Evolutionary conservation across 2,888 invertebrate genomes (phyloP).

Genomic region (Brachylomia viminalis): DNA sequence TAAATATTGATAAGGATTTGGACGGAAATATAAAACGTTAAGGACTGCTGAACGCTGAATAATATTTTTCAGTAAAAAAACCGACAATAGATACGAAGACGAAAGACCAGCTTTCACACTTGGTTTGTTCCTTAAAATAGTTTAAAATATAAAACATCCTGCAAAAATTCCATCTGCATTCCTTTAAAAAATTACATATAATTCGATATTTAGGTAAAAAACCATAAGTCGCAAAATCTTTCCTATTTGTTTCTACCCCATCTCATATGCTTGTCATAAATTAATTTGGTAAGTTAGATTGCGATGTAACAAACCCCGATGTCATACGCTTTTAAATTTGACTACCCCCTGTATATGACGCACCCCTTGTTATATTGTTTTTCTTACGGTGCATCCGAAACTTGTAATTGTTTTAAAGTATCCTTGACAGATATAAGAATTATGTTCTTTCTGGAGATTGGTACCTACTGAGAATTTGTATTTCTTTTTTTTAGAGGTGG

Average conservation of each 20-base stretch:
- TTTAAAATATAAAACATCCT: not conserved
- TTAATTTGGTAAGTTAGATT: constrained; percentile 88
- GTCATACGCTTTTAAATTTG: constrained; percentile 78
- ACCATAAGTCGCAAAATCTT: not conserved
- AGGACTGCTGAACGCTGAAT: too few relatives aligned
- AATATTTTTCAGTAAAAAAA: not conserved
- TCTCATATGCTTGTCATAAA: constrained; percentile 77
- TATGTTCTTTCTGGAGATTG: constrained; percentile 18
- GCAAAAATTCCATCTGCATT: too few relatives aligned
- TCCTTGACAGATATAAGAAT: constrained; percentile 36
- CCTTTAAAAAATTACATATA: not conserved
- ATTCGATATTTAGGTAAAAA: not conserved
- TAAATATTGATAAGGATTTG: not conserved
- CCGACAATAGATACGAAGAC: too few relatives aligned
- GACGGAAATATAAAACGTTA: not conserved
- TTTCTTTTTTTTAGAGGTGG: not conserved
- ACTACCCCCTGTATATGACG: constrained; percentile 76
- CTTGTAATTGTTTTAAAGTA: constrained; percentile 56
- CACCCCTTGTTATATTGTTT: constrained; percentile 65
- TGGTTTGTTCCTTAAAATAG: not conserved
- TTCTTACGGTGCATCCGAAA: constrained; percentile 35
- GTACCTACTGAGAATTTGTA: not conserved
- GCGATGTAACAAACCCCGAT: constrained; percentile 72
- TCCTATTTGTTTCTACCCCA: not conserved
- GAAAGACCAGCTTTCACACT: not conserved